Evolutionary conservation across 1,140 invertebrate species (phyloP).

Genomic region (Pseudobourletiella spinata): DNA sequence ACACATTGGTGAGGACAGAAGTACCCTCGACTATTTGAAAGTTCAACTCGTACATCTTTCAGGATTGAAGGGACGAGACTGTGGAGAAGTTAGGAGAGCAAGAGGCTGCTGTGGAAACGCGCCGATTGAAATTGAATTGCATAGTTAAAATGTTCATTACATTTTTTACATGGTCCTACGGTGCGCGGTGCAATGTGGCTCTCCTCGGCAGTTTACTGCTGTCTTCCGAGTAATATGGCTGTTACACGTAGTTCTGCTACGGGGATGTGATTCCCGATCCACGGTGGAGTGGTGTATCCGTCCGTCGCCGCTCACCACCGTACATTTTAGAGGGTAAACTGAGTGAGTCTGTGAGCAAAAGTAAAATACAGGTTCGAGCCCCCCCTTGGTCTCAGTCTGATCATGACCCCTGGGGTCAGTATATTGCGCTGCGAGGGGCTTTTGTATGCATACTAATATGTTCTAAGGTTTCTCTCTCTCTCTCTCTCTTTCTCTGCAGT

Average conservation of each 20-base stretch:
- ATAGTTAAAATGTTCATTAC: constrained; percentile 2
- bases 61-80: not conserved
- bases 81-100: not conserved
- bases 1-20: too few relatives aligned
- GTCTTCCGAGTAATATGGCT: not conserved
- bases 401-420: constrained; percentile 35
- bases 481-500: too few relatives aligned
- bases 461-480: not conserved
- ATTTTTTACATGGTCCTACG: not conserved
- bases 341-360: not conserved
- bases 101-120: not conserved
- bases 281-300: not conserved
- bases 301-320: not conserved
- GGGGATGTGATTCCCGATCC: too few relatives aligned
- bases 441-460: constrained; percentile 33
- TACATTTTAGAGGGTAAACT: not conserved
- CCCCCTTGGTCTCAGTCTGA: constrained; percentile 30
- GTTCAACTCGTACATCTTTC: not conserved
- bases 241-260: not conserved
- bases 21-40: constrained; percentile 6
- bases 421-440: constrained; percentile 35
- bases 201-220: not conserved
- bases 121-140: constrained; percentile 2
- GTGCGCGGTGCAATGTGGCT: not conserved
- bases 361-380: constrained; percentile 27